These are phyloP conservation scores for Rhea pennata DNA, from an alignment of 2,113 vertebrate species.

Conservation along the genomic window DNA sequence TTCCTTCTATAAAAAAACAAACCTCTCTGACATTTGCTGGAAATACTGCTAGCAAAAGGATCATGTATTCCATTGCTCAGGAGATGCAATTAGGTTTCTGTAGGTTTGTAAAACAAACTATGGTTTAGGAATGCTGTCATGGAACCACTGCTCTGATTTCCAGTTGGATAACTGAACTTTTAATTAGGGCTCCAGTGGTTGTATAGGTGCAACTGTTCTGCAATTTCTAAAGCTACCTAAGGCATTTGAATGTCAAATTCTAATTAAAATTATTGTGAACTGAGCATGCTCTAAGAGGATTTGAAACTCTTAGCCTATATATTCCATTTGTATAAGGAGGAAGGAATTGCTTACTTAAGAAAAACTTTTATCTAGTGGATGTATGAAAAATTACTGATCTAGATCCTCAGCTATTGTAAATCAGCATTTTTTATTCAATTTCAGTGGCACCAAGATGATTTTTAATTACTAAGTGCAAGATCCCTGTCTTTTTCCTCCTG, in stretches of 20 bases:
- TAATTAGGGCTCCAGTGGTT: constrained; percentile 29
- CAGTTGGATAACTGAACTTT: constrained; percentile 24
- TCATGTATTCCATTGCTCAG: constrained; percentile 63
- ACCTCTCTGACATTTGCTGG: constrained; percentile 60
- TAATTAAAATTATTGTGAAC: neutral
- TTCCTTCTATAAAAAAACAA: constrained; percentile 50
- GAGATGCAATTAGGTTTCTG: constrained; percentile 42
- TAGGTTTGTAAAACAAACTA: constrained; percentile 49
- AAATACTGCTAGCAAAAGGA: constrained; percentile 39
- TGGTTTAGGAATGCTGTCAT: constrained; percentile 19
- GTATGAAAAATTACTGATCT: neutral
- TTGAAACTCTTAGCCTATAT: neutral
- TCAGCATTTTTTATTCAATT: neutral
- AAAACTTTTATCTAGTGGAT: neutral
- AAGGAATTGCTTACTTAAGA: neutral
- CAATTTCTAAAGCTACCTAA: neutral
- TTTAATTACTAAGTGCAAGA: neutral
- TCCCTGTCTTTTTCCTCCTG: neutral
- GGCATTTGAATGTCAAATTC: constrained; percentile 19
- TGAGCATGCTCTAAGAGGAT: neutral
- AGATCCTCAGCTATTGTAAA: neutral
- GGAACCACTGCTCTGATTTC: constrained; percentile 28
- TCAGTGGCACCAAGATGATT: neutral
- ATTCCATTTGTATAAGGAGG: neutral
- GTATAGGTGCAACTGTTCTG: neutral